A percentile compares a stretch with the other conserved stretches of the same genome.
phyloP scores from a whole-genome alignment of 1,140 invertebrate species.

The Cydia amplana region DNA sequence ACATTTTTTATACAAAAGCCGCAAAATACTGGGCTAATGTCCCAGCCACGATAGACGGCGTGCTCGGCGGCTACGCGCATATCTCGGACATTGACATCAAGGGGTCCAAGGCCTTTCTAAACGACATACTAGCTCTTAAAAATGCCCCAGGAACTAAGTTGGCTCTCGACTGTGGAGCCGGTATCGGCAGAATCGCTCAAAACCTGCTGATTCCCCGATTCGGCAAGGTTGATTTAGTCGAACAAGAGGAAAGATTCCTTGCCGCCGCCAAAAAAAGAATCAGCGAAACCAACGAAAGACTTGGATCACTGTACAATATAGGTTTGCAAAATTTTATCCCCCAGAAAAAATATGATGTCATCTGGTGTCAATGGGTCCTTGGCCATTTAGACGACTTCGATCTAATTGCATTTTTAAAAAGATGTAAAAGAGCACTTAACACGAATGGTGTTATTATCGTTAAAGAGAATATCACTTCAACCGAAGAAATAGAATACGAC shows the following conservation, averaged over 20 bases:
- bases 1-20: conserved; percentile 86
- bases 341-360: conserved; percentile 90
- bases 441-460: conserved; percentile 91
- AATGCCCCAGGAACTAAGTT: conserved; percentile 81
- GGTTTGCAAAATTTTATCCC: conserved; percentile 92
- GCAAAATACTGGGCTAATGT: conserved; percentile 91
- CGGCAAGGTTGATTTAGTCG: conserved; percentile 94
- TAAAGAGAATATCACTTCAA: conserved; percentile 95
- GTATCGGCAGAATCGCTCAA: conserved; percentile 97
- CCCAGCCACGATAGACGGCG: conserved; percentile 95
- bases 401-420: conserved; percentile 90
- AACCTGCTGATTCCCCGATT: conserved; percentile 92
- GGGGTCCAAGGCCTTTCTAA: conserved; percentile 91
- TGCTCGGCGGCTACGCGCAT: conserved; percentile 95
- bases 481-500: conserved; percentile 87
- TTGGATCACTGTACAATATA: conserved; percentile 82
- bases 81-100: conserved; percentile 92
- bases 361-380: conserved; percentile 99
- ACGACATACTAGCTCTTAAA: conserved; percentile 81
- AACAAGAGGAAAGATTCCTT: conserved; percentile 88
- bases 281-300: conserved; percentile 58
- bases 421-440: conserved; percentile 85
- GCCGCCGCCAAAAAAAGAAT: conserved; percentile 59
- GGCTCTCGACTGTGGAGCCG: conserved; percentile 97
- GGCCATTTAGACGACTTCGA: conserved; percentile 94